A percentile compares a stretch with the other conserved stretches of the same genome.
Evolutionary conservation across 2,888 invertebrate species (phyloP).

Genomic region (Scotopteryx bipunctaria): DNA sequence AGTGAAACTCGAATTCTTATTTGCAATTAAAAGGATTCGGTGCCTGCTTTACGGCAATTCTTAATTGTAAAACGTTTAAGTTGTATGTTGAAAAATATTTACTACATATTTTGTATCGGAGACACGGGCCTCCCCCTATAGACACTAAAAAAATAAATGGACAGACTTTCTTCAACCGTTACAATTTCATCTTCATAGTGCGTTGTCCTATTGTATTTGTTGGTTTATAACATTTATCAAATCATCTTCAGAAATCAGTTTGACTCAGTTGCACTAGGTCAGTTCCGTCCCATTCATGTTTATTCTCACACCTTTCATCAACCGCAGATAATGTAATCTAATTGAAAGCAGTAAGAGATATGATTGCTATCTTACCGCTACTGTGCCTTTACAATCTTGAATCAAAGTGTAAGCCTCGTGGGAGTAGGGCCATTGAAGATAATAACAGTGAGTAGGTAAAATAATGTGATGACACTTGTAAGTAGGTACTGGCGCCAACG

Average conservation of each 20-base stretch:
- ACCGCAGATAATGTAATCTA: conserved; percentile 21
- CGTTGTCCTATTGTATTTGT: too few relatives aligned
- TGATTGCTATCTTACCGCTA: conserved; percentile 25
- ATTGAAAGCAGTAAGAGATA: conserved; percentile 20
- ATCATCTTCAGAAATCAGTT: not conserved
- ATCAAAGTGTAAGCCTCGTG: conserved; percentile 10
- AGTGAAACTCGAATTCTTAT: too few relatives aligned
- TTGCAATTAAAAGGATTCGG: too few relatives aligned
- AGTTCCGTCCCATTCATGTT: conserved; percentile 25
- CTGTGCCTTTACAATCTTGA: conserved; percentile 16
- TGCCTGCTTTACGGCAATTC: too few relatives aligned
- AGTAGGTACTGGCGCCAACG: conserved; percentile 7
- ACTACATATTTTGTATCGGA: too few relatives aligned
- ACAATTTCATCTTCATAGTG: too few relatives aligned
- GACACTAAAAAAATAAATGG: too few relatives aligned
- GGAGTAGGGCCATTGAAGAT: conserved; percentile 13
- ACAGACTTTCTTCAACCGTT: too few relatives aligned
- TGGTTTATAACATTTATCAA: not conserved
- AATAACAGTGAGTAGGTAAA: conserved; percentile 8
- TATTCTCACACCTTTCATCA: conserved; percentile 27
- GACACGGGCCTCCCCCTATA: too few relatives aligned
- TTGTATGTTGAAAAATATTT: too few relatives aligned
- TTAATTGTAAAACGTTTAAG: too few relatives aligned
- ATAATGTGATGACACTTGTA: conserved; percentile 10
- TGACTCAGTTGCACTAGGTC: conserved; percentile 15